These are phyloP conservation scores for Clitarchus hookeri DNA, from an alignment of 2,888 invertebrate genomes.

Conservation along the genomic window DNA sequence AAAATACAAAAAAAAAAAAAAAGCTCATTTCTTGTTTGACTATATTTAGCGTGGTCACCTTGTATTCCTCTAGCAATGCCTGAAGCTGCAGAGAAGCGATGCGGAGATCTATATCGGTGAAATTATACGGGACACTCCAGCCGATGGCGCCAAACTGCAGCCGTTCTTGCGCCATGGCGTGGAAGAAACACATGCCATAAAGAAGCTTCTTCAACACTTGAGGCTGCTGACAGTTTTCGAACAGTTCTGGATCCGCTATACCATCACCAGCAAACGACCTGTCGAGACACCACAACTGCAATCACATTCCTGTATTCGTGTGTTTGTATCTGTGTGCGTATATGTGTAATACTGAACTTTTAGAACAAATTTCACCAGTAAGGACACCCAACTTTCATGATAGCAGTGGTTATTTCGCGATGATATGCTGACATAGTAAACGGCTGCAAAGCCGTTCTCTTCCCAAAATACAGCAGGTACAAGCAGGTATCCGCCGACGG, in stretches of 20 bases:
- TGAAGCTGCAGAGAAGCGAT: constrained; percentile 88
- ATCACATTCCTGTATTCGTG: not conserved
- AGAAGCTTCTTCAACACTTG: constrained; percentile 81
- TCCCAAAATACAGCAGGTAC: too few relatives aligned
- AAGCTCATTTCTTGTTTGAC: too few relatives aligned
- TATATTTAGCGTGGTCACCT: constrained; percentile 53
- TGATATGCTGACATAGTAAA: too few relatives aligned
- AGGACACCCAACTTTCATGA: too few relatives aligned
- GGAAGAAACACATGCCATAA: constrained; percentile 91
- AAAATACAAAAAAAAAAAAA: too few relatives aligned
- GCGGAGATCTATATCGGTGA: constrained; percentile 91
- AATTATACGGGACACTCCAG: constrained; percentile 95
- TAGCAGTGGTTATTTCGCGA: too few relatives aligned
- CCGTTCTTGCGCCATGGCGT: constrained; percentile 89
- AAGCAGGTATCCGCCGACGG: too few relatives aligned
- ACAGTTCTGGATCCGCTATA: constrained; percentile 85
- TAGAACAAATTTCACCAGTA: too few relatives aligned
- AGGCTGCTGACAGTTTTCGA: constrained; percentile 77
- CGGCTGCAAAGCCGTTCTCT: too few relatives aligned
- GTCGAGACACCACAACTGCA: not conserved
- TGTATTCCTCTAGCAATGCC: constrained; percentile 83
- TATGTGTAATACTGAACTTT: too few relatives aligned
- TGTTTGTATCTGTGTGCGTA: too few relatives aligned
- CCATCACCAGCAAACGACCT: constrained; percentile 83
- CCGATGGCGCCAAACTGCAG: constrained; percentile 91